These are phyloP conservation scores for Steromphala cineraria DNA, from an alignment of 2,888 invertebrate genomes.

Conservation along the genomic window DNA sequence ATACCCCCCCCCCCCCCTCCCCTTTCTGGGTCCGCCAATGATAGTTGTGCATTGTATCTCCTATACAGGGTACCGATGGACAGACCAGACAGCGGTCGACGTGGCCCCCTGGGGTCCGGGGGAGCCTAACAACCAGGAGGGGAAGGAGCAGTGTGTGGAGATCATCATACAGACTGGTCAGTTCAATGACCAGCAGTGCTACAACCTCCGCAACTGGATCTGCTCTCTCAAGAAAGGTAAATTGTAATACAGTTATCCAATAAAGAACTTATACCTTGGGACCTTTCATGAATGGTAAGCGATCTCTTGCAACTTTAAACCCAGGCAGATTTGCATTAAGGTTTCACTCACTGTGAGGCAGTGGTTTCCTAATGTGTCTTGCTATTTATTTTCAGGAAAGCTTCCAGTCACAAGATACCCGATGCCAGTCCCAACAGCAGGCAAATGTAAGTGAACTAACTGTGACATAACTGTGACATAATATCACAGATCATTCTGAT, in stretches of 20 bases:
- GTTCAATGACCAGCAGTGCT: conserved; percentile 56
- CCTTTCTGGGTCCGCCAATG: background rate
- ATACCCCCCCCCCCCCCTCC: too few relatives aligned
- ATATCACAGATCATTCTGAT: too few relatives aligned
- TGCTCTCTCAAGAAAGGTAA: conserved; percentile 54
- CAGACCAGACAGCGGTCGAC: conserved; percentile 52
- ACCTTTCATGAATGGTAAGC: too few relatives aligned
- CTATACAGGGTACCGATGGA: conserved; percentile 53
- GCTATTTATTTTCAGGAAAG: background rate
- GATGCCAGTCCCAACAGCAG: conserved; percentile 10
- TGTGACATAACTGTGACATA: background rate
- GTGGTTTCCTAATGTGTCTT: too few relatives aligned
- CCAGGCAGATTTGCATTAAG: background rate
- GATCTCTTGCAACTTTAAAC: too few relatives aligned
- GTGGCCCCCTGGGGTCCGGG: conserved; percentile 51
- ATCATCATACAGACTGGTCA: conserved; percentile 37
- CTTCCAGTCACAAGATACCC: conserved; percentile 21
- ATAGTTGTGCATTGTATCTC: background rate
- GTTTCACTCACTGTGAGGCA: too few relatives aligned
- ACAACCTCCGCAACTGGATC: conserved; percentile 48
- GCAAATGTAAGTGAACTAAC: conserved; percentile 2
- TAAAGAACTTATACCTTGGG: too few relatives aligned
- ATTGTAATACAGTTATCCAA: background rate
- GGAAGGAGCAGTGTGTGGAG: conserved; percentile 54
- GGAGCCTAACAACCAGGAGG: conserved; percentile 48